Percentiles rank a stretch among this genome's conserved stretches.
Evolutionary conservation across 2,888 invertebrate genomes (phyloP).

Genomic region (Meganola albula): DNA sequence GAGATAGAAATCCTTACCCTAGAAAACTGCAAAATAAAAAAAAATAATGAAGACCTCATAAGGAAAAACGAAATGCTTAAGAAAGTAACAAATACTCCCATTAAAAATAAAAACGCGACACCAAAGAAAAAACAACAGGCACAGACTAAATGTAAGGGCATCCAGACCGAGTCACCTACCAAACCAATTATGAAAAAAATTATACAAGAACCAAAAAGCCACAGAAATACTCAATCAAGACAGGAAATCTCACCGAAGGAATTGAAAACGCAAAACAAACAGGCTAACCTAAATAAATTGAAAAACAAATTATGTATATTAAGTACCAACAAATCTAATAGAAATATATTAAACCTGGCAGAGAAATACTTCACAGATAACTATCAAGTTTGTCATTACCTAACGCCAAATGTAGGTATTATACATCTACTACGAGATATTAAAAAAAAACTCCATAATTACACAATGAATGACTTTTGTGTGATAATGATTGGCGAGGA

Average conservation of each 20-base stretch:
- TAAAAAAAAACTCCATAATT: slow-evolving; percentile 3
- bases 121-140: slow-evolving; percentile 1
- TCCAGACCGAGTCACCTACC: slow-evolving; percentile 1
- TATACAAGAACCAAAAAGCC: too few species aligned
- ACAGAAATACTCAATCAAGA: slow-evolving; percentile 1
- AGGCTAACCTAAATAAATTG: not conserved
- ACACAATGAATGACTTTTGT: slow-evolving; percentile 6
- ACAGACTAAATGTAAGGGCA: not conserved
- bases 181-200: too few species aligned
- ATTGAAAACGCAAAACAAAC: not conserved
- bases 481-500: slow-evolving; percentile 2
- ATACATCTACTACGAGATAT: slow-evolving; percentile 1
- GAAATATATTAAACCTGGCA: not conserved
- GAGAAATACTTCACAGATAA: not conserved
- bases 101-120: slow-evolving; percentile 1
- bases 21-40: slow-evolving; percentile 1
- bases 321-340: not conserved
- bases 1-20: not conserved
- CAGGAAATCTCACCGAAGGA: not conserved
- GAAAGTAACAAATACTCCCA: not conserved
- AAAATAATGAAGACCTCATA: not conserved
- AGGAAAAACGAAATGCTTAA: not conserved
- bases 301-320: slow-evolving; percentile 1
- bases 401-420: not conserved
- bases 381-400: slow-evolving; percentile 3